Conservation (phyloP, 2,888 invertebrate genomes). For the Drosophila kuntzei region DNA sequence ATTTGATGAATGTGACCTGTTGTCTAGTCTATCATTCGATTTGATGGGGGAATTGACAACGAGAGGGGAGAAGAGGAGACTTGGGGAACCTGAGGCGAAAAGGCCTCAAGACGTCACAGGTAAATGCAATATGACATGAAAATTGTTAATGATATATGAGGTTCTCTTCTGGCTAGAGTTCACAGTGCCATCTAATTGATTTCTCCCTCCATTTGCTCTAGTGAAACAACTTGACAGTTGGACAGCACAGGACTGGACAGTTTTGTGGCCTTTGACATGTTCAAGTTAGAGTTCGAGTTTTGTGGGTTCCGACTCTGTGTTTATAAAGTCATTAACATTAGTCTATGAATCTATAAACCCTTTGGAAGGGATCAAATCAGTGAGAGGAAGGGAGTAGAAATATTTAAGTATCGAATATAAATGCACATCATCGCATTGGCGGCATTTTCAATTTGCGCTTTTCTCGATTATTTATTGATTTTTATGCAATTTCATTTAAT, state of each 20-base stretch:
- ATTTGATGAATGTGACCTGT: slow-evolving; percentile 65
- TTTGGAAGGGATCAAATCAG: not conserved
- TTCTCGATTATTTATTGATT: slow-evolving; percentile 63
- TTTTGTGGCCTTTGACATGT: slow-evolving; percentile 48
- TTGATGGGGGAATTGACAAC: slow-evolving; percentile 18
- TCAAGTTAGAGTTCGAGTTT: slow-evolving; percentile 17
- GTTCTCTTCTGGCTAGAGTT: slow-evolving; percentile 37
- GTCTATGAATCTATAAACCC: not conserved
- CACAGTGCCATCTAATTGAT: slow-evolving; percentile 68
- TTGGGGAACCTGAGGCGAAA: slow-evolving; percentile 4
- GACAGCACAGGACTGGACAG: slow-evolving; percentile 59
- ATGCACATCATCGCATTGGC: slow-evolving; percentile 46
- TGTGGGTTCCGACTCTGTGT: slow-evolving; percentile 42
- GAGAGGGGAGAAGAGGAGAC: slow-evolving; percentile 7
- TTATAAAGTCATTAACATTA: slow-evolving; percentile 70
- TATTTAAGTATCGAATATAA: slow-evolving; percentile 1
- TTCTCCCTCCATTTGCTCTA: slow-evolving; percentile 7
- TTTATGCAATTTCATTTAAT: slow-evolving; percentile 81
- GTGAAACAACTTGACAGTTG: slow-evolving; percentile 60
- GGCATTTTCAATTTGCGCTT: slow-evolving; percentile 29
- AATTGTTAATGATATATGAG: slow-evolving; percentile 80
- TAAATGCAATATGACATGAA: slow-evolving; percentile 66
- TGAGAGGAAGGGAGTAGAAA: not conserved
- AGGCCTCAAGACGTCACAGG: slow-evolving; percentile 56
- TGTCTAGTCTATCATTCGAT: slow-evolving; percentile 13